A percentile compares a stretch with the other conserved stretches of the same genome.
These are phyloP conservation scores for Chloebia gouldiae DNA, from an alignment of 2,113 vertebrate genomes.

Conservation along the genomic window DNA sequence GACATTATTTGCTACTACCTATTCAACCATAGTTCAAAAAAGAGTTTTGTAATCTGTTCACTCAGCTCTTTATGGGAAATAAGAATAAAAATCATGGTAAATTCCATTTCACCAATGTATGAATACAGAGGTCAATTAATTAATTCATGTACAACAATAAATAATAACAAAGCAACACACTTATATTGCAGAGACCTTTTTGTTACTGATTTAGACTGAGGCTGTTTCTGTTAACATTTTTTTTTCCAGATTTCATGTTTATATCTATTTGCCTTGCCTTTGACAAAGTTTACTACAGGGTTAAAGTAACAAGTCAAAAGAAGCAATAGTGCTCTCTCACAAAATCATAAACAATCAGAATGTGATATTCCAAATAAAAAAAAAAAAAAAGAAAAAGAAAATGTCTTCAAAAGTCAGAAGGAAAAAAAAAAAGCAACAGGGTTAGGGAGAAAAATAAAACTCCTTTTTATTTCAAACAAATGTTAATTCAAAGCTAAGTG, in stretches of 20 bases:
- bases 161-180: not conserved
- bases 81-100: not conserved
- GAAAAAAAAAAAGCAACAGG: not conserved
- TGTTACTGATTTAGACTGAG: not conserved
- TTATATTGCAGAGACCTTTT: not conserved
- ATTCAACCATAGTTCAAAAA: not conserved
- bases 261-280: not conserved
- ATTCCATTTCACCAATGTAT: not conserved
- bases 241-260: not conserved
- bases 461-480: constrained; percentile 47
- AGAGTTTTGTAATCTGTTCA: not conserved
- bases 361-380: not conserved
- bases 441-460: not conserved
- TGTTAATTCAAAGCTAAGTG: constrained; percentile 44
- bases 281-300: not conserved
- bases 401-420: not conserved
- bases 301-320: not conserved
- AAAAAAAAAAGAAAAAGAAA: not conserved
- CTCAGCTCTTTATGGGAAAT: not conserved
- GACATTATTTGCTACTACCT: not conserved
- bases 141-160: not conserved
- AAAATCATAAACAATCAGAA: not conserved
- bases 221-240: not conserved
- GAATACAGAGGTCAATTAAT: not conserved
- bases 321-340: not conserved